phyloP scores from a whole-genome alignment of 2,888 invertebrate genomes.

The Gerris lacustris region DNA sequence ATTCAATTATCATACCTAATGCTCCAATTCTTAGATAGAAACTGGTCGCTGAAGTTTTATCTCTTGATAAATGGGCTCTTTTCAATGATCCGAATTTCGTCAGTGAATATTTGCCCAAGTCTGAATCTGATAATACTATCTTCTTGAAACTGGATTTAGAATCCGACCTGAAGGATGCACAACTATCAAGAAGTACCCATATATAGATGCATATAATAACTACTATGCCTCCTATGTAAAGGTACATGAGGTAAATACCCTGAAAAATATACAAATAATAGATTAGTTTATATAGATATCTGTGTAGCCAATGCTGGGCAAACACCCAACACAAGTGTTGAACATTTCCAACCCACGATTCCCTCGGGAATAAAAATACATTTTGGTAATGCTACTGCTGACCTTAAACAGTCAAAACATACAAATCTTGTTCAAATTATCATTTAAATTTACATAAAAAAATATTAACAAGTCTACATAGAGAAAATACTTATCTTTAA shows the following conservation, averaged over 20 bases:
- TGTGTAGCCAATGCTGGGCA: too few relatives aligned
- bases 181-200: conserved; percentile 43
- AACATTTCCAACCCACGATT: too few relatives aligned
- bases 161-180: conserved; percentile 36
- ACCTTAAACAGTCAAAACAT: too few relatives aligned
- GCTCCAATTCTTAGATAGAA: conserved; percentile 44
- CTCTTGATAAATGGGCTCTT: conserved; percentile 42
- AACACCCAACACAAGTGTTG: too few relatives aligned
- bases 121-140: conserved; percentile 37
- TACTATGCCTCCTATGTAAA: conserved; percentile 43
- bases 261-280: conserved; percentile 28
- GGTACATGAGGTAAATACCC: conserved; percentile 43
- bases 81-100: conserved; percentile 43
- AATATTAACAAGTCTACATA: too few relatives aligned
- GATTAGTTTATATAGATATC: too few relatives aligned
- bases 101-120: conserved; percentile 38
- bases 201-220: conserved; percentile 45
- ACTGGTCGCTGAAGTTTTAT: conserved; percentile 41
- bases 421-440: too few relatives aligned
- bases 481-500: too few relatives aligned
- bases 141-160: conserved; percentile 27
- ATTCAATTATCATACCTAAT: conserved; percentile 37
- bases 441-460: too few relatives aligned
- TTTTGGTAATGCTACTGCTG: too few relatives aligned
- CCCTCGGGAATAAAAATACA: too few relatives aligned